These are phyloP conservation scores for Chymomyza amoena DNA, from an alignment of 2,888 invertebrate genomes.

Conservation along the genomic window DNA sequence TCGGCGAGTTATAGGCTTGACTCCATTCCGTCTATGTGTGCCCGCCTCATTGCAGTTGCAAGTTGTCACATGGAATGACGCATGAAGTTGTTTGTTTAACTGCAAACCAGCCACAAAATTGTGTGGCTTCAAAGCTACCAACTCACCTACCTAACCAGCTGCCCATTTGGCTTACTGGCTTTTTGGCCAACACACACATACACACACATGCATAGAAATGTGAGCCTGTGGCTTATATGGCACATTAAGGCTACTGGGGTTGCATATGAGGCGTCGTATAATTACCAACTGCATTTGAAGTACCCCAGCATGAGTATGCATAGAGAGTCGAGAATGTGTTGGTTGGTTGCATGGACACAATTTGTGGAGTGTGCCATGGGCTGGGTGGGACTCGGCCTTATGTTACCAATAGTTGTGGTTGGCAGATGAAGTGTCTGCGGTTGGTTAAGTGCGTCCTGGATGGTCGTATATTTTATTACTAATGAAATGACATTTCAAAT, in stretches of 20 bases:
- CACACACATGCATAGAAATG: not conserved
- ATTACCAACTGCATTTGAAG: not conserved
- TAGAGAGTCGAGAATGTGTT: no score
- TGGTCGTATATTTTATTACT: constrained; percentile 12
- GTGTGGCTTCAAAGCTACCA: constrained; percentile 53
- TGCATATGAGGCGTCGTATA: not conserved
- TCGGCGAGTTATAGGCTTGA: constrained; percentile 35
- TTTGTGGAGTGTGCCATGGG: not conserved
- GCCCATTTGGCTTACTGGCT: constrained; percentile 6
- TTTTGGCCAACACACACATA: constrained; percentile 4
- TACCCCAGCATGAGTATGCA: not conserved
- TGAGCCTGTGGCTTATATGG: not conserved
- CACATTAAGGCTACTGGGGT: not conserved
- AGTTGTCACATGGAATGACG: constrained; percentile 40
- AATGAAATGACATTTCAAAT: not conserved
- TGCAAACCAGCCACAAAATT: constrained; percentile 45
- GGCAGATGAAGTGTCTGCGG: constrained; percentile 52
- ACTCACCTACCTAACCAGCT: constrained; percentile 34
- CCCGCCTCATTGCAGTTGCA: constrained; percentile 33
- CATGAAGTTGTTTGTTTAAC: constrained; percentile 33
- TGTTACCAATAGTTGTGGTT: constrained; percentile 59
- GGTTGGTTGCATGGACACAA: not conserved
- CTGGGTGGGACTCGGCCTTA: constrained; percentile 23
- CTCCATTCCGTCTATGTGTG: not conserved
- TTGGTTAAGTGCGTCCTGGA: constrained; percentile 35